Percentiles rank a stretch among this genome's conserved stretches.
Evolutionary conservation across 1,140 invertebrate species (phyloP).

Genomic region (Hypothenemus hampei): DNA sequence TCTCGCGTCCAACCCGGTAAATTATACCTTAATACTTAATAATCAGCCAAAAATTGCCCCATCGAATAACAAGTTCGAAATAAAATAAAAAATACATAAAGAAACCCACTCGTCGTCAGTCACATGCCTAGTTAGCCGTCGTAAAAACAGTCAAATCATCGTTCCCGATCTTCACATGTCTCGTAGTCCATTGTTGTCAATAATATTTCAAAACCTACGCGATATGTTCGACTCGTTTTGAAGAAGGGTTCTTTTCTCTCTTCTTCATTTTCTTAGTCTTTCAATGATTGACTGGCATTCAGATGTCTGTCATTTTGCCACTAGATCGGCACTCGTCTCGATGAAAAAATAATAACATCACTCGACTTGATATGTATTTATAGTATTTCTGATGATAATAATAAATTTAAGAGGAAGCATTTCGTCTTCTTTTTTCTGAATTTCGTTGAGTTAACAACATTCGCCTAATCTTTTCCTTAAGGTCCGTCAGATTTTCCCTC

Average conservation of each 20-base stretch:
- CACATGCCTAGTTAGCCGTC: slow-evolving; percentile 26
- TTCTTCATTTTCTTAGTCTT: no score
- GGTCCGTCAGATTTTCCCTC: no score
- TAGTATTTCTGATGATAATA: no score
- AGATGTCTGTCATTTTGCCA: slow-evolving; percentile 24
- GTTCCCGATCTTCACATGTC: slow-evolving; percentile 25
- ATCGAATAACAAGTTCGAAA: slow-evolving; percentile 20
- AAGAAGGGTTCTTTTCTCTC: no score
- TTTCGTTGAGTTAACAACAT: no score
- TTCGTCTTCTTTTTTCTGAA: no score
- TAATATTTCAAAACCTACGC: slow-evolving; percentile 27
- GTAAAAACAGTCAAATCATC: slow-evolving; percentile 28
- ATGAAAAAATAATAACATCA: slow-evolving; percentile 16
- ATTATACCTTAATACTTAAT: slow-evolving; percentile 19
- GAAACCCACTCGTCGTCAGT: slow-evolving; percentile 19
- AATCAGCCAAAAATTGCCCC: slow-evolving; percentile 28
- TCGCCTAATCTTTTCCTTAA: no score
- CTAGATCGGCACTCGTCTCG: slow-evolving; percentile 22
- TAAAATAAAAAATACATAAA: no score
- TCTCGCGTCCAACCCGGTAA: slow-evolving; percentile 1
- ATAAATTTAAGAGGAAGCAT: no score
- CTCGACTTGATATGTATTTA: neutral
- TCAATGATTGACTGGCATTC: slow-evolving; percentile 18
- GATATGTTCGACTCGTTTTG: slow-evolving; percentile 8
- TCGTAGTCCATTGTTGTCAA: slow-evolving; percentile 29